Evolutionary conservation across 2,797 vertebrate genomes (phyloP).

Genomic region (Pitangus sulphuratus): DNA sequence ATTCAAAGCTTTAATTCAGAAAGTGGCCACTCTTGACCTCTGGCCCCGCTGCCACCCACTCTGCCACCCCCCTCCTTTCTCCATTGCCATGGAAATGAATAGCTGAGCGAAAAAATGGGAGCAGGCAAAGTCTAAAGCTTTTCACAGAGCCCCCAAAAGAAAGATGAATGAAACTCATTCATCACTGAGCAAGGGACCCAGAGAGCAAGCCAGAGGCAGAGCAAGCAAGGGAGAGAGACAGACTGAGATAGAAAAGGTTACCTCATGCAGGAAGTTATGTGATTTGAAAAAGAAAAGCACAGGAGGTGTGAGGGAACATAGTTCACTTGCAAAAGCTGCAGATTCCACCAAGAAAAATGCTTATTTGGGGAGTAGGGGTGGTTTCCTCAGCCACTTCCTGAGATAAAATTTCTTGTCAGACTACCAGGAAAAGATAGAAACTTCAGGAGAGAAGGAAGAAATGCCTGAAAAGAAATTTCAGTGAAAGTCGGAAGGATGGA

Average conservation of each 20-base stretch:
- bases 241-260: slow-evolving; percentile 66
- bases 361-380: background rate
- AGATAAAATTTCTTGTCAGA: background rate
- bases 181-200: slow-evolving; percentile 76
- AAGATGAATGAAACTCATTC: slow-evolving; percentile 85
- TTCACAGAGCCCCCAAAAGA: slow-evolving; percentile 76
- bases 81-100: slow-evolving; percentile 80
- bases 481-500: background rate
- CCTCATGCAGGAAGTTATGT: slow-evolving; percentile 75
- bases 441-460: background rate
- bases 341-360: background rate
- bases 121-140: slow-evolving; percentile 80
- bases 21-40: slow-evolving; percentile 82
- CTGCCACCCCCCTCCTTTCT: slow-evolving; percentile 67
- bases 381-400: background rate
- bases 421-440: background rate
- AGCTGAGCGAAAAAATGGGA: slow-evolving; percentile 78
- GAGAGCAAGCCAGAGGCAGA: slow-evolving; percentile 68
- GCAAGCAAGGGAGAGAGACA: slow-evolving; percentile 34
- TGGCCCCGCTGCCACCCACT: slow-evolving; percentile 76
- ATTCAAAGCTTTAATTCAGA: slow-evolving; percentile 80
- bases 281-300: slow-evolving; percentile 70
- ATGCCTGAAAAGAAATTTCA: background rate
- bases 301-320: slow-evolving; percentile 55
- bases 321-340: background rate